Evolutionary conservation across 1,140 invertebrate genomes (phyloP), one percentile per base, ranked within the genome.

Genomic region (Tribolium castaneum): DNA sequence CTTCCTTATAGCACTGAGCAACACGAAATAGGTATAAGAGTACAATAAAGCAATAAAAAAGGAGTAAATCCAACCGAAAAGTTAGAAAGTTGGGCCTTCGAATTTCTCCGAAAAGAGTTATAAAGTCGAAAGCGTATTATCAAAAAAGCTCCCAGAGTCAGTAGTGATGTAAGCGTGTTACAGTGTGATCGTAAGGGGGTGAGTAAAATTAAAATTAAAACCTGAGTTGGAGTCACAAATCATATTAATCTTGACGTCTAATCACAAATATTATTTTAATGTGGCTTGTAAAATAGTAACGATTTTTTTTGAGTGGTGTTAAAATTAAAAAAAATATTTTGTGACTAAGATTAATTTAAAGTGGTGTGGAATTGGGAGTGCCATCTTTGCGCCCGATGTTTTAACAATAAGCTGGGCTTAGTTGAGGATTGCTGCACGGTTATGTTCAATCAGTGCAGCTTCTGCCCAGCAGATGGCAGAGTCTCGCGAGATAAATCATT

Each of bases 381-480:
- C 71, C 71, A 51, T 73, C 71, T 73, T 73, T 54, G 35, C n/a
- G 19, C 22, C 14, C 22, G 3, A 72, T 25, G 34, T 70, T 50
- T 50, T 50, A 72, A 22, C 34, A 72, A 45, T 50, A 50, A 16
- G 25, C 12, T 50, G 16, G 30, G 54, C 35, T 66, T 56, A 66
- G 59, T 49, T 10, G 74, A 56, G 34, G 54, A 62, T 76, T 62
- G 54, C 45, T 50, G 34, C 22, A 76, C 39, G 45, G 56, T 12
- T 6, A 6, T 35, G 52, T 62, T 62, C 59, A 73, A 73, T 66
- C 72, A 75, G 77, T 78, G 66, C 52, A 70, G 73, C 70, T 50
- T 39, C 78, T 50, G 59, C 56, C 78, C 78, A 76, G 56, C 49
- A 79, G 78, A 79, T 79, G 78, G 78, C 78, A 62, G 51, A 45